Conservation (phyloP, 2,888 invertebrate genomes). For the Apamea monoglypha region DNA sequence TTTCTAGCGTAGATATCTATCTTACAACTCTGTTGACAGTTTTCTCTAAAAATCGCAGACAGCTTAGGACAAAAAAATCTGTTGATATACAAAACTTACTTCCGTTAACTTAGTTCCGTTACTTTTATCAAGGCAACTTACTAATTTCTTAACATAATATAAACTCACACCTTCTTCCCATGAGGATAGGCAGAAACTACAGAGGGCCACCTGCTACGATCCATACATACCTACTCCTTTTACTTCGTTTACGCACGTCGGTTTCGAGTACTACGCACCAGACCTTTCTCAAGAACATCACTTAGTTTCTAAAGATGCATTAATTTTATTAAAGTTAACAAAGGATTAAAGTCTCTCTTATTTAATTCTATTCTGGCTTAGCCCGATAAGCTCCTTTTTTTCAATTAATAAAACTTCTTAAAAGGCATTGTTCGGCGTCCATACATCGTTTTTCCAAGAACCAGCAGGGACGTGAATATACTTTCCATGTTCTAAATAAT, state of each 20-base stretch:
- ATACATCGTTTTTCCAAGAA: too few species aligned
- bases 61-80: neutral
- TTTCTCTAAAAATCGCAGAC: neutral
- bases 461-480: too few species aligned
- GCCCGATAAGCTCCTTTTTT: neutral
- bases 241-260: neutral
- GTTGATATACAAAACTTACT: neutral
- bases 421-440: slow-evolving; percentile 3
- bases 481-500: too few species aligned
- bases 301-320: neutral
- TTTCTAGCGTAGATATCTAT: slow-evolving; percentile 8
- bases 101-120: too few species aligned
- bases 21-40: neutral
- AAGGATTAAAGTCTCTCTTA: neutral
- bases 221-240: too few species aligned
- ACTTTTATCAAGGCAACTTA: neutral
- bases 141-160: neutral
- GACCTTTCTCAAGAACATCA: neutral
- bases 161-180: too few species aligned
- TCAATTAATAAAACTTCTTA: slow-evolving; percentile 64
- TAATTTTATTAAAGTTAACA: slow-evolving; percentile 1
- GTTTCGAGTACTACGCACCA: neutral
- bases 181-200: too few species aligned
- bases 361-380: neutral
- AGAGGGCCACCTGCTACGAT: too few species aligned